A percentile compares a stretch with the other conserved stretches of the same genome.
Conservation (phyloP, 2,113 vertebrate genomes). For the Hiodon tergisus region DNA sequence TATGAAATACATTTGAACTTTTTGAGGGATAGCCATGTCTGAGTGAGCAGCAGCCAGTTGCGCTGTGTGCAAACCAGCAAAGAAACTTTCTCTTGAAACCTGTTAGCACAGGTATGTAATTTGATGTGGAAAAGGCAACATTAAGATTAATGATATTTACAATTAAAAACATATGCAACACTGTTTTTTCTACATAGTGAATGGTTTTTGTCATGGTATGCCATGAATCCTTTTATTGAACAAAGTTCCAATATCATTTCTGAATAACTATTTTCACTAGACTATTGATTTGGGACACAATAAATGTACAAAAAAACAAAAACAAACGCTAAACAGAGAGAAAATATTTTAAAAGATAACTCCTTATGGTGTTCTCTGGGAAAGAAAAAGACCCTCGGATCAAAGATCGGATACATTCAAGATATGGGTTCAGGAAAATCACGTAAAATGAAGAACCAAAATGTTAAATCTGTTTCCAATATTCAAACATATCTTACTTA, state of each 20-base stretch:
- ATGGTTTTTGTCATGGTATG: not conserved
- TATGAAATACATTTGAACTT: too few relatives aligned
- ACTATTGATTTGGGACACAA: not conserved
- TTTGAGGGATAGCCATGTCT: too few relatives aligned
- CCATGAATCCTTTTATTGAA: too few relatives aligned
- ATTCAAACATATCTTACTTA: not conserved
- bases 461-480: conserved; percentile 6
- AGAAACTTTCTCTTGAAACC: not conserved
- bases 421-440: not conserved
- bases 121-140: not conserved
- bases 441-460: not conserved
- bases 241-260: too few relatives aligned
- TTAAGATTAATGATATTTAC: too few relatives aligned
- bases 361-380: not conserved
- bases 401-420: not conserved
- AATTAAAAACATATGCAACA: not conserved
- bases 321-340: not conserved
- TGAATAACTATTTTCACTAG: not conserved
- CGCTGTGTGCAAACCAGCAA: too few relatives aligned
- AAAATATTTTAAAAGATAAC: not conserved
- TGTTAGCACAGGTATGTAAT: not conserved
- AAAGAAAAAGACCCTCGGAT: not conserved
- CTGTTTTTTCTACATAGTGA: not conserved
- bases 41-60: not conserved
- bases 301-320: not conserved